Conservation (phyloP, 2,797 vertebrate genomes). For the Lemur catta region DNA sequence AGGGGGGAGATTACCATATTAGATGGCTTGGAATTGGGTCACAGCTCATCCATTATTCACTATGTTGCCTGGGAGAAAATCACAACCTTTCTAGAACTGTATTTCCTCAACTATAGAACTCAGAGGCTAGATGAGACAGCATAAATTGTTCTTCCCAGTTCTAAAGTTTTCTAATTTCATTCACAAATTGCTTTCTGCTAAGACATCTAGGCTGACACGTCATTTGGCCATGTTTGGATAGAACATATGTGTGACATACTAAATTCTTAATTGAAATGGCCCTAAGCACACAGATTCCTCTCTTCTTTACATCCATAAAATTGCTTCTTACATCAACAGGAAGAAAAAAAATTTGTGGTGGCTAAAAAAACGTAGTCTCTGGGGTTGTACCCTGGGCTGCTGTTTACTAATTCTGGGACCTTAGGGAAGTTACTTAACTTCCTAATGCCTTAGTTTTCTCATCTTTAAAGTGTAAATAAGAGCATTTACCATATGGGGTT, state of each 20-base stretch:
- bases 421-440: neutral
- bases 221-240: neutral
- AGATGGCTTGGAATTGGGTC: neutral
- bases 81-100: neutral
- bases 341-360: neutral
- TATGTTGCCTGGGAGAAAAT: neutral
- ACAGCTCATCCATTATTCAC: neutral
- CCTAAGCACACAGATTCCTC: neutral
- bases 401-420: neutral
- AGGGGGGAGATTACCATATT: no score
- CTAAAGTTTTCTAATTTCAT: constrained; percentile 37
- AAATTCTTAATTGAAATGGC: neutral
- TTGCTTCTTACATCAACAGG: neutral
- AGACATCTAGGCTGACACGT: neutral
- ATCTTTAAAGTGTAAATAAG: neutral
- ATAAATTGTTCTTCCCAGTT: neutral
- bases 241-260: neutral
- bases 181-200: neutral
- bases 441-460: neutral
- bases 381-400: neutral
- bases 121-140: neutral
- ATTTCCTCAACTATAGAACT: neutral
- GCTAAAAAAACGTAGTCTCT: neutral
- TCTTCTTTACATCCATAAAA: neutral
- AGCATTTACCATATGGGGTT: neutral